A percentile compares a stretch with the other conserved stretches of the same genome.
Conservation (phyloP, 2,113 vertebrate genomes). For the Leptobrachium leishanense region DNA sequence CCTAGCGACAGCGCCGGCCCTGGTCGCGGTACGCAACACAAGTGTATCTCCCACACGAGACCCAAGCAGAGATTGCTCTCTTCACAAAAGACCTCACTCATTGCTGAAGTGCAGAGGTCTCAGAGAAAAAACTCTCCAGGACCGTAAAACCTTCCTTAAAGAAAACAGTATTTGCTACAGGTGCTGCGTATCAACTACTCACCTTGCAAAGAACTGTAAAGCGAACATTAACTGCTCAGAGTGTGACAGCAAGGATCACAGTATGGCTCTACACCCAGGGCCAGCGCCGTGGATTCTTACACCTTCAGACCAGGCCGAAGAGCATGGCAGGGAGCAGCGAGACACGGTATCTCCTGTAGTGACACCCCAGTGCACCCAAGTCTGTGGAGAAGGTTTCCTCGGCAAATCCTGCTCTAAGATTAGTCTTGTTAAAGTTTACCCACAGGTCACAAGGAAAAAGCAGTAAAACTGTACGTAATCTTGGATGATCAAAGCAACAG, state of each 20-base stretch:
- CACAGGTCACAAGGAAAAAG: too few relatives aligned
- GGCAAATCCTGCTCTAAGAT: too few relatives aligned
- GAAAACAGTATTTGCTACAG: conserved; percentile 20
- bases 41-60: not conserved
- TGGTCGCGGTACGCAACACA: too few relatives aligned
- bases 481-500: too few relatives aligned
- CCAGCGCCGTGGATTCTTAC: not conserved
- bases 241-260: not conserved
- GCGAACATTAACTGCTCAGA: not conserved
- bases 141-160: not conserved
- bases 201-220: conserved; percentile 2
- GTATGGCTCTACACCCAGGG: not conserved
- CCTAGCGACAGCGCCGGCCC: too few relatives aligned
- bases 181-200: not conserved
- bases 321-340: not conserved
- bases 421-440: too few relatives aligned
- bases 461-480: too few relatives aligned
- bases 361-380: not conserved
- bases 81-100: not conserved
- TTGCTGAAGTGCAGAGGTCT: conserved; percentile 8
- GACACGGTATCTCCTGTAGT: not conserved
- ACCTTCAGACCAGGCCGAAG: not conserved
- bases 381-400: too few relatives aligned
- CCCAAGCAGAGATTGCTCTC: too few relatives aligned
- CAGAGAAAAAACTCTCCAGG: too few relatives aligned